Conservation (phyloP, 2,888 invertebrate species). For the Leucophenga montana region DNA sequence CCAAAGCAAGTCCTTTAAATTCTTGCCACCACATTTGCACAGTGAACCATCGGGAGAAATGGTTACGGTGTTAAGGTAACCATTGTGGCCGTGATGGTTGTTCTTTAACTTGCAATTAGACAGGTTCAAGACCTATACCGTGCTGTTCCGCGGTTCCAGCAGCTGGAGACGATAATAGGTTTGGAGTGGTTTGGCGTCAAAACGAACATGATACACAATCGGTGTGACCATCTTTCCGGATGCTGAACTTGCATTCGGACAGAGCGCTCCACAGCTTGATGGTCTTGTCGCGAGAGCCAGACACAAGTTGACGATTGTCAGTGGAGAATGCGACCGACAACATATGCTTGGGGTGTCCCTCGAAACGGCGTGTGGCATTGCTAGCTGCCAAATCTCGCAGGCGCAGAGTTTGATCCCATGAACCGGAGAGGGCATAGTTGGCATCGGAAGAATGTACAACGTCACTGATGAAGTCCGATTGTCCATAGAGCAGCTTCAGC, state of each 20-base stretch:
- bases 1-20: constrained; percentile 99
- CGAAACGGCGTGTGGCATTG: constrained; percentile 96
- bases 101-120: no score
- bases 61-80: constrained; percentile 97
- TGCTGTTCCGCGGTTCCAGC: constrained; percentile 99
- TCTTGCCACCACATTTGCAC: constrained; percentile 98
- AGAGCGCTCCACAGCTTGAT: constrained; percentile 99
- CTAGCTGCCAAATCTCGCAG: constrained; percentile 98
- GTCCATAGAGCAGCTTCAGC: constrained; percentile 94
- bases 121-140: constrained; percentile 98
- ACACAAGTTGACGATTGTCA: constrained; percentile 99
- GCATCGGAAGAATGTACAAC: no score
- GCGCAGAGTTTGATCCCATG: constrained; percentile 98
- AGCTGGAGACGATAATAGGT: no score
- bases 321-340: constrained; percentile 99
- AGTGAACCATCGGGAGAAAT: constrained; percentile 99
- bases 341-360: constrained; percentile 99
- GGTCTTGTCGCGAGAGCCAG: constrained; percentile 97
- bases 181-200: constrained; percentile 95
- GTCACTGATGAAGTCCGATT: no score
- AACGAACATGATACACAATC: no score
- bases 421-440: no score
- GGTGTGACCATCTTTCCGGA: no score
- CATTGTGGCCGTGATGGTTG: no score
- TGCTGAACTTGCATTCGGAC: constrained; percentile 99